phyloP scores from a whole-genome alignment of 1,140 invertebrate genomes.

The Papilio glaucus region DNA sequence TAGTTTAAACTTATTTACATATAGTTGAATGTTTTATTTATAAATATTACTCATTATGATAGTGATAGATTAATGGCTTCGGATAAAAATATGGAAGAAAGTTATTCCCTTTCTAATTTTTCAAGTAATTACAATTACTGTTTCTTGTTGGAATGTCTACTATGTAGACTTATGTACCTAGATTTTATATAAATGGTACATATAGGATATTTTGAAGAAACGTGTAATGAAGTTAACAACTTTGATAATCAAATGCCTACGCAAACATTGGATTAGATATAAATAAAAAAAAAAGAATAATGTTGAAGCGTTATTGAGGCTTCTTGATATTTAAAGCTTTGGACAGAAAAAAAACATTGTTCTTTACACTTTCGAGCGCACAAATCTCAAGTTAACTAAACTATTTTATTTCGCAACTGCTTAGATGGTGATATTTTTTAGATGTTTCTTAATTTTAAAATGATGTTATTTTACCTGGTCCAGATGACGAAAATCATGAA shows the following conservation, averaged over 20 bases:
- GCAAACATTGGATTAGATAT: not conserved
- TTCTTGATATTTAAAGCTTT: not conserved
- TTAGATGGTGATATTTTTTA: too few relatives aligned
- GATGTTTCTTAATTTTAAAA: too few relatives aligned
- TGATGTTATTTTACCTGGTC: too few relatives aligned
- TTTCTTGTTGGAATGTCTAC: not conserved
- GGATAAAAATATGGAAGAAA: not conserved
- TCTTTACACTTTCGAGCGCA: too few relatives aligned
- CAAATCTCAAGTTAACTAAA: too few relatives aligned
- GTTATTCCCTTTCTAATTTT: too few relatives aligned
- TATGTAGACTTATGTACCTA: too few relatives aligned
- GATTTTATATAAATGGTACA: constrained; percentile 1
- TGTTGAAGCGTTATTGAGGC: not conserved
- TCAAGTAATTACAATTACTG: too few relatives aligned
- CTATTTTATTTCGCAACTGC: too few relatives aligned
- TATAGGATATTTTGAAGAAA: not conserved
- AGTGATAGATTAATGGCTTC: not conserved
- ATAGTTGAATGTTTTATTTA: not conserved
- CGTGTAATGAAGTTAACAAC: not conserved
- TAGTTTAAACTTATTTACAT: constrained; percentile 1
- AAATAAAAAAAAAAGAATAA: not conserved
- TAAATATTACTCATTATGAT: not conserved
- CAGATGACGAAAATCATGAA: too few relatives aligned
- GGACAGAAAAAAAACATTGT: too few relatives aligned
- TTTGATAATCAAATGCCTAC: not conserved